phyloP scores from a whole-genome alignment of 2,888 invertebrate genomes.

The Ditylenchus weischeri region DNA sequence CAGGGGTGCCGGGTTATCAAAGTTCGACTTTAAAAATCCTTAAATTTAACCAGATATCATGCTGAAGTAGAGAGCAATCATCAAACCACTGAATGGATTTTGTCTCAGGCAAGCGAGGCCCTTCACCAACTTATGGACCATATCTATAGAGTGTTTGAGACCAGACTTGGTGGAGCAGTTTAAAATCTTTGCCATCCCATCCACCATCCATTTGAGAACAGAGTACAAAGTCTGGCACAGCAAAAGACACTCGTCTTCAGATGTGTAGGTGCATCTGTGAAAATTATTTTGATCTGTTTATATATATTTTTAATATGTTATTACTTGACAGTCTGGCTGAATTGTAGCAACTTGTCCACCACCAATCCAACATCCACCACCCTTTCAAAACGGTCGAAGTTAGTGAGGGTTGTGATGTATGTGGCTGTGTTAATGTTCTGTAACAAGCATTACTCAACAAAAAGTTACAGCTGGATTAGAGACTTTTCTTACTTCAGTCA shows the following conservation, averaged over 20 bases:
- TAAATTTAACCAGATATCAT: slow-evolving; percentile 5
- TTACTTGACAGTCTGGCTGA: background rate
- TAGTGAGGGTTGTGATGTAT: background rate
- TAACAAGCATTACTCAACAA: background rate
- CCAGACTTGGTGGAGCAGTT: background rate
- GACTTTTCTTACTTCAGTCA: background rate
- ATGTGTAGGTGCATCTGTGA: slow-evolving; percentile 14
- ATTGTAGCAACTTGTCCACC: background rate
- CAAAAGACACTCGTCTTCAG: slow-evolving; percentile 10
- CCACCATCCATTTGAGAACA: slow-evolving; percentile 10
- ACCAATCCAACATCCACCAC: slow-evolving; percentile 1
- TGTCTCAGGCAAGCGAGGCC: background rate
- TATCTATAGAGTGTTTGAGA: background rate
- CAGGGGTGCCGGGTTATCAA: too few species aligned
- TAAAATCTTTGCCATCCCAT: background rate
- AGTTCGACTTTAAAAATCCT: too few species aligned
- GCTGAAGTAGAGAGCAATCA: slow-evolving; percentile 9
- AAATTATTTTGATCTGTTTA: background rate
- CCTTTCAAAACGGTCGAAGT: slow-evolving; percentile 8
- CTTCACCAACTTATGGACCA: background rate
- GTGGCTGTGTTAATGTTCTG: background rate
- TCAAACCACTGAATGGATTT: background rate
- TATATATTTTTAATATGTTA: background rate
- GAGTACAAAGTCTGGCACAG: slow-evolving; percentile 3
- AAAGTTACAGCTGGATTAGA: background rate